These are phyloP conservation scores for Melanocharis versteri DNA, from an alignment of 2,113 vertebrate species.

Conservation along the genomic window DNA sequence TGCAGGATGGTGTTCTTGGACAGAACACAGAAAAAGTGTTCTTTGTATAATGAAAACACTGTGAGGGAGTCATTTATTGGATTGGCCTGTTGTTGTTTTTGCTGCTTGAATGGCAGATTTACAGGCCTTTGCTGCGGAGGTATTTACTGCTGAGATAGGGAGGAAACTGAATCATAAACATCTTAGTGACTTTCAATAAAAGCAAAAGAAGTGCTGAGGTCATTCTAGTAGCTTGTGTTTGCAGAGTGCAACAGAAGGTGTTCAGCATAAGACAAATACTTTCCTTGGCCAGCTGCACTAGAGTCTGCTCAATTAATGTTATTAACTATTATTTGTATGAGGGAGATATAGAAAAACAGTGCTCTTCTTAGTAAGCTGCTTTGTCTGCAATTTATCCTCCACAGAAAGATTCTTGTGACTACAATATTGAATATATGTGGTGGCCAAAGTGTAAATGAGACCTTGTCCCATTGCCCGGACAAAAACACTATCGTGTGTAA, in stretches of 20 bases:
- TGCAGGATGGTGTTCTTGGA: constrained; percentile 39
- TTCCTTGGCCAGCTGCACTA: not conserved
- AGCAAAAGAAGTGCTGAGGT: constrained; percentile 48
- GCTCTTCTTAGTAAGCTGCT: not conserved
- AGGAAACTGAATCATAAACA: constrained; percentile 63
- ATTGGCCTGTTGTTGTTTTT: constrained; percentile 57
- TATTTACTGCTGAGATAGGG: constrained; percentile 65
- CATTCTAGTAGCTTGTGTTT: constrained; percentile 49
- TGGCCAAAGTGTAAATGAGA: not conserved
- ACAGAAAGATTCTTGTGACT: not conserved
- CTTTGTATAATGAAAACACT: constrained; percentile 52
- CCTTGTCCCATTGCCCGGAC: not conserved
- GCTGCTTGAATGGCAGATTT: constrained; percentile 68
- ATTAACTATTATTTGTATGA: not conserved
- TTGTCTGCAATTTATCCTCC: not conserved
- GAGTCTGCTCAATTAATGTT: not conserved
- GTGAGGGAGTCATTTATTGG: constrained; percentile 55
- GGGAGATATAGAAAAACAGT: not conserved
- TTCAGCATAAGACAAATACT: constrained; percentile 31
- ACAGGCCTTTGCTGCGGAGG: not conserved
- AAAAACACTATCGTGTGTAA: not conserved
- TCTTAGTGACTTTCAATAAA: constrained; percentile 57
- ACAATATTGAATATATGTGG: not conserved
- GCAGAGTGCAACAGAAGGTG: constrained; percentile 28
- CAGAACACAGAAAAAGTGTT: not conserved